Percentiles rank a stretch among this genome's conserved stretches.
Conservation (phyloP, 2,113 vertebrate genomes). For the Oncorhynchus gorbuscha region DNA sequence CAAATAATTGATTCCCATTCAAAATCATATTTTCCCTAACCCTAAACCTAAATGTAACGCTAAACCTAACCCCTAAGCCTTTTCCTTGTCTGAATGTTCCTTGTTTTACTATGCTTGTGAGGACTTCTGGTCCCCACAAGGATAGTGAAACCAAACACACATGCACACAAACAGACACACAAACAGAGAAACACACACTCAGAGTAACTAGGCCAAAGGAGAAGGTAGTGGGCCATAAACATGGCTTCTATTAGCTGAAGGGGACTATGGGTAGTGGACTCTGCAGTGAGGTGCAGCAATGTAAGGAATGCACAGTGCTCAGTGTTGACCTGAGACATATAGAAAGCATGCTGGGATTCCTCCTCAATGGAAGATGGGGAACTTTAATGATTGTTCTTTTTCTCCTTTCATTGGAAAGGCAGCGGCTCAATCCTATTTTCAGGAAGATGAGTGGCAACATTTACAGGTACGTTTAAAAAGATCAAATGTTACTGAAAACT, state of each 20-base stretch:
- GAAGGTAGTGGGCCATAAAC: slow-evolving; percentile 47
- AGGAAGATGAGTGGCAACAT: not conserved
- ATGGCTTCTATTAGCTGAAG: slow-evolving; percentile 50
- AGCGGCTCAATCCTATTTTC: not conserved
- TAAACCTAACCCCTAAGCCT: too few species aligned
- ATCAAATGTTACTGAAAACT: not conserved
- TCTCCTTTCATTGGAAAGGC: not conserved
- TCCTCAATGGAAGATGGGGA: not conserved
- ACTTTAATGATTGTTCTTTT: not conserved
- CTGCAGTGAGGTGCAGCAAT: slow-evolving; percentile 71
- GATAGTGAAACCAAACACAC: not conserved
- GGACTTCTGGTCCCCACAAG: too few species aligned
- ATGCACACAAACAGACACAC: not conserved
- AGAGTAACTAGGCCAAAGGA: slow-evolving; percentile 32
- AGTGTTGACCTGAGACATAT: slow-evolving; percentile 72
- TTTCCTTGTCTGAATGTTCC: too few species aligned
- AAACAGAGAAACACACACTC: not conserved
- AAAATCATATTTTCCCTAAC: too few species aligned
- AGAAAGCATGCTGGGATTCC: slow-evolving; percentile 57
- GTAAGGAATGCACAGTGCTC: slow-evolving; percentile 68
- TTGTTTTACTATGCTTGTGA: too few species aligned
- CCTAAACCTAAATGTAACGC: too few species aligned
- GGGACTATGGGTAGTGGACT: slow-evolving; percentile 65
- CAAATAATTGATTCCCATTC: too few species aligned
- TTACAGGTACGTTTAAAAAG: too few species aligned